These are phyloP conservation scores for Myoxocephalus aenaeus DNA, from an alignment of 2,797 vertebrate genomes.

Conservation along the genomic window DNA sequence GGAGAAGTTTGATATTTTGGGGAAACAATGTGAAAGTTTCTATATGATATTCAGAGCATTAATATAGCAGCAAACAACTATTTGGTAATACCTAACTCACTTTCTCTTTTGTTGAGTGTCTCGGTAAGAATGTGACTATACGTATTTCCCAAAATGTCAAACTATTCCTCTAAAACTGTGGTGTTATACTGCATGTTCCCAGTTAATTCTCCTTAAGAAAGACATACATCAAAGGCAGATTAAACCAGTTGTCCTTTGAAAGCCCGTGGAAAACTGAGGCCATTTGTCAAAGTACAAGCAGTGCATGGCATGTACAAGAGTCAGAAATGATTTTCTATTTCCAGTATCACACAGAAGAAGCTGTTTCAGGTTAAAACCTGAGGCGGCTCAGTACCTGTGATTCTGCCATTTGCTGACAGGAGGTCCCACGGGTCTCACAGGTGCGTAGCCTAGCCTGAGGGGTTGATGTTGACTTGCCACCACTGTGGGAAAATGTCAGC, in stretches of 20 bases:
- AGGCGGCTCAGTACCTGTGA: constrained; percentile 67
- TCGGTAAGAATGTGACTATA: not conserved
- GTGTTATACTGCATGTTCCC: not conserved
- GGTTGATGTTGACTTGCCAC: constrained; percentile 47
- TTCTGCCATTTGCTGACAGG: constrained; percentile 71
- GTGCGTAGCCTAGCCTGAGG: constrained; percentile 44
- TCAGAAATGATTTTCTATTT: constrained; percentile 1
- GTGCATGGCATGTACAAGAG: not conserved
- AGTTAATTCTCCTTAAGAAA: not conserved
- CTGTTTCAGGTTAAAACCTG: not conserved
- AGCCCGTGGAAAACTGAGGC: constrained; percentile 2
- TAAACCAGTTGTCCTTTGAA: constrained; percentile 39
- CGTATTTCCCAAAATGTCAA: not conserved
- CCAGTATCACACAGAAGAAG: not conserved
- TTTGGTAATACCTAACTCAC: not conserved
- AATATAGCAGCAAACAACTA: not conserved
- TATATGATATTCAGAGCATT: not conserved
- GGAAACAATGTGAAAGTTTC: not conserved
- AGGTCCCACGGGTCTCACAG: constrained; percentile 54
- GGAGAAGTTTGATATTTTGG: not conserved
- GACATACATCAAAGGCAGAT: constrained; percentile 26
- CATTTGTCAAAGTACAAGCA: constrained; percentile 2
- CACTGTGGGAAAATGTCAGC: constrained; percentile 41
- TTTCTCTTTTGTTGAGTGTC: not conserved
- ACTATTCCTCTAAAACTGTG: not conserved